Base-by-base conservation (phyloP, 2,797 vertebrate species). In the Aplochiton taeniatus region DNA sequence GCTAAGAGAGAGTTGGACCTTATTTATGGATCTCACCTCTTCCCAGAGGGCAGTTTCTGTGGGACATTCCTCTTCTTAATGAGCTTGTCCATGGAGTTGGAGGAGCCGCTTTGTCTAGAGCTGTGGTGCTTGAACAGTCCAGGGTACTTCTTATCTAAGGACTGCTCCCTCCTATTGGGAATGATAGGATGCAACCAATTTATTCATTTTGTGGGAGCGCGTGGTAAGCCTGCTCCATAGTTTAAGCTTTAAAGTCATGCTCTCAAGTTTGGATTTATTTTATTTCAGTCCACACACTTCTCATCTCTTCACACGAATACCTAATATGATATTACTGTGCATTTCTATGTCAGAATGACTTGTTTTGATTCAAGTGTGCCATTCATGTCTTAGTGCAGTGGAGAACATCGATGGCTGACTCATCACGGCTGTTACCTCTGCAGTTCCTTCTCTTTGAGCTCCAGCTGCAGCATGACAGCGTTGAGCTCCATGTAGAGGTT, bases 401-500 rank as follows among this genome's bases (percentile, higher is more conserved):
- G 31, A 6, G 31, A 31, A 31, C 6, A 31, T 31, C 3, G 31
- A 31, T 31, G 13, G 19, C 11, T 3, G 12, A 61, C 46, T 9
- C 9, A 60, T 47, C 19, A 19, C 54, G 14, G 54, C 54, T 47
- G 18, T n/a, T 79, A 98, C 96, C 92, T 94, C 73, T 97, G 94
- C 77, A 98, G 76, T 81, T 98, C 96, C 74, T 95, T 94, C 84
- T 98, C 96, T 83, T 97, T 97, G 45, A 98, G 93, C 85, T 98
- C 96, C 82, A 98, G 91, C 87, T 98, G 96, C 75, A 98, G 79
- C 96, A 98, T 98, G 12, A 98, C 94, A 0, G 96, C 95, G 0
- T 95, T 98, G 0, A 98, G 94, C 82, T 98, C 96, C 96, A 98
- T 96, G 85, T 98, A 98, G 20, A 98, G 92, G 82, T 97, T 98